Conservation (phyloP, 2,888 invertebrate species). For the Monopis laevigella region DNA sequence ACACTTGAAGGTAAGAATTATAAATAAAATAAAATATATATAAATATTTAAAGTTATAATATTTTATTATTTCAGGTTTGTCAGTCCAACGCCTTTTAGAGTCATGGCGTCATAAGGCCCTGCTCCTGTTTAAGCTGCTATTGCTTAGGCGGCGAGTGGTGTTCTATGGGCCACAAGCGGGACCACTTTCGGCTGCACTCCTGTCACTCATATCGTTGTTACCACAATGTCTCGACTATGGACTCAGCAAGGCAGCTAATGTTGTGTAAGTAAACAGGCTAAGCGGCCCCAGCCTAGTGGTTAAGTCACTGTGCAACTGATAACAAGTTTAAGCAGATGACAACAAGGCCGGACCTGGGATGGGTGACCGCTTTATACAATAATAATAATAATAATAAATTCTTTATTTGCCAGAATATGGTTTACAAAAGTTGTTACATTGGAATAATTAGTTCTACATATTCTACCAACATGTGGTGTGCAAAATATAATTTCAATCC, state of each 20-base stretch:
- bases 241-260: conserved; percentile 84
- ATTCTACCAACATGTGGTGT: no score
- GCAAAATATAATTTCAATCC: no score
- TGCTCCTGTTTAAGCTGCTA: conserved; percentile 91
- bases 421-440: no score
- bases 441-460: no score
- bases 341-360: no score
- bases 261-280: conserved; percentile 74
- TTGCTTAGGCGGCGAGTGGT: conserved; percentile 89
- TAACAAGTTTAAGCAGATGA: no score
- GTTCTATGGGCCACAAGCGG: conserved; percentile 93
- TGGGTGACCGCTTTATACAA: no score
- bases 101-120: conserved; percentile 90
- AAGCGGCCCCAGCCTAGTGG: no score
- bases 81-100: conserved; percentile 83
- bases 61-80: conserved; percentile 71
- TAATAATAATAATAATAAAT: no score
- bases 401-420: no score
- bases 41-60: neutral
- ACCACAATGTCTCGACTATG: conserved; percentile 88
- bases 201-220: conserved; percentile 89
- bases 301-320: no score
- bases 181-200: conserved; percentile 85
- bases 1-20: conserved; percentile 47
- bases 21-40: neutral